Evolutionary conservation across 2,113 vertebrate species (phyloP).

Genomic region (Brachypodius melanocephalos): DNA sequence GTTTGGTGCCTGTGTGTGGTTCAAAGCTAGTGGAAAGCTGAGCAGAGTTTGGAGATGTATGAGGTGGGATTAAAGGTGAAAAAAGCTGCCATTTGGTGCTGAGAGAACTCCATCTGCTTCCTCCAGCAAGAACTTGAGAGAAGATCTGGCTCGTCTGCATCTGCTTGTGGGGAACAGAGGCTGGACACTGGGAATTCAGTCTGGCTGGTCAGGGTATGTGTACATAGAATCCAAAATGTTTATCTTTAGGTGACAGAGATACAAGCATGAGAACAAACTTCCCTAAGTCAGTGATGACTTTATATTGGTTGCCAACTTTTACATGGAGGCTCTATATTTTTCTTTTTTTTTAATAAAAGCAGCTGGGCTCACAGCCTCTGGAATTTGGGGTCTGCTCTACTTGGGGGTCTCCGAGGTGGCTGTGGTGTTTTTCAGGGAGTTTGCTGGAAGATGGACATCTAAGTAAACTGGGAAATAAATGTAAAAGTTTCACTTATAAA

Average conservation of each 20-base stretch:
- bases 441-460: neutral
- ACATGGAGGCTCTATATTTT: neutral
- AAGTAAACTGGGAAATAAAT: neutral
- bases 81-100: neutral
- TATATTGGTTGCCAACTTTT: neutral
- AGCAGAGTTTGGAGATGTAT: neutral
- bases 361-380: neutral
- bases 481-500: neutral
- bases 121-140: neutral
- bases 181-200: neutral
- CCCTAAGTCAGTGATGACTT: neutral
- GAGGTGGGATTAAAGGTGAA: neutral
- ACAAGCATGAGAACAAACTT: neutral
- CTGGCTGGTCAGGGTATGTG: neutral
- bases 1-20: neutral
- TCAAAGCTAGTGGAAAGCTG: neutral
- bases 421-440: neutral
- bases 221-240: neutral
- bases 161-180: neutral
- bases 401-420: neutral
- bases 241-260: neutral
- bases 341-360: neutral
- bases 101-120: neutral
- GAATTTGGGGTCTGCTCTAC: neutral
- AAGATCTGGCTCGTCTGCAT: neutral